phyloP scores from a whole-genome alignment of 2,113 vertebrate genomes.

The Suncus etruscus region DNA sequence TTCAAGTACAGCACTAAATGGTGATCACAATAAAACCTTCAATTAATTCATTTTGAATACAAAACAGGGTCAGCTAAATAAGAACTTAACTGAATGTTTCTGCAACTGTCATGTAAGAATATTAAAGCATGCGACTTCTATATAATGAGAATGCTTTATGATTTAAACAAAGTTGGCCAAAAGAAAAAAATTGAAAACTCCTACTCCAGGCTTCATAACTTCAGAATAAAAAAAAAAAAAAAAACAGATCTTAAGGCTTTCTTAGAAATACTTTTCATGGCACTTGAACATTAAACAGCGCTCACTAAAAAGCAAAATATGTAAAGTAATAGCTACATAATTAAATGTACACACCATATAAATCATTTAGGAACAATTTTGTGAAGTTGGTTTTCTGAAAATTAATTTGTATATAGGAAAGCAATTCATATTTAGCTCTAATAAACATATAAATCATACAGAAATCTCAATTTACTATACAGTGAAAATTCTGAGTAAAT shows the following conservation, averaged over 20 bases:
- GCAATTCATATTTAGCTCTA: slow-evolving; percentile 77
- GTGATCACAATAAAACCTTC: slow-evolving; percentile 48
- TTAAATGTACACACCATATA: slow-evolving; percentile 64
- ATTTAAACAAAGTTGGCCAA: slow-evolving; percentile 1
- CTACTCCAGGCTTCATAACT: slow-evolving; percentile 50
- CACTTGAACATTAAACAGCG: slow-evolving; percentile 82
- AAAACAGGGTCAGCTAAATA: background rate
- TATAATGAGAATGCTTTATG: background rate
- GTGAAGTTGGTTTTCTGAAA: slow-evolving; percentile 71
- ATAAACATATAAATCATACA: slow-evolving; percentile 67
- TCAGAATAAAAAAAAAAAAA: slow-evolving; percentile 70
- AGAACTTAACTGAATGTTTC: background rate
- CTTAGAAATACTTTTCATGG: slow-evolving; percentile 81
- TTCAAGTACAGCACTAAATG: slow-evolving; percentile 30
- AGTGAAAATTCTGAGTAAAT: slow-evolving; percentile 78
- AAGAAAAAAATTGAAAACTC: slow-evolving; percentile 52
- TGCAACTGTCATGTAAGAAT: slow-evolving; percentile 11
- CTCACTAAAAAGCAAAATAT: slow-evolving; percentile 69
- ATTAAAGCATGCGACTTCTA: background rate
- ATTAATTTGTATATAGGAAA: slow-evolving; percentile 76
- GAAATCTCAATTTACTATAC: slow-evolving; percentile 72
- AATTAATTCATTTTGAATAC: slow-evolving; percentile 38
- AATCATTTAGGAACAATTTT: slow-evolving; percentile 64
- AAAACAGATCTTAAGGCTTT: slow-evolving; percentile 83
- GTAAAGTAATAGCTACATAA: slow-evolving; percentile 57